A percentile compares a stretch with the other conserved stretches of the same genome.
Evolutionary conservation across 2,888 invertebrate species (phyloP).

Genomic region (Cantharis rustica): DNA sequence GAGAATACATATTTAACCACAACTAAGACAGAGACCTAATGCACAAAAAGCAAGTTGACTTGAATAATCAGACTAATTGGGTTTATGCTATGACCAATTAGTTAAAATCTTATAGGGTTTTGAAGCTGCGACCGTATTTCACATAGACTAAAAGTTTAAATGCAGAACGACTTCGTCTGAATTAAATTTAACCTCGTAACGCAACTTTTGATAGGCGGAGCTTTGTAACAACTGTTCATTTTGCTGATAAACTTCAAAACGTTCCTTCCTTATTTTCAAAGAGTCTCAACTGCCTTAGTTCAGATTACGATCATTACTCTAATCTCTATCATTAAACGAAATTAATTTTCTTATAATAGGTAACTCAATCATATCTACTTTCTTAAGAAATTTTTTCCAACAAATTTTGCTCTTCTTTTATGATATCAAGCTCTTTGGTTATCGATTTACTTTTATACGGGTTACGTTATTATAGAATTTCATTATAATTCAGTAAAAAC

Average conservation of each 20-base stretch:
- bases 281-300: slow-evolving; percentile 32
- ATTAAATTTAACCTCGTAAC: slow-evolving; percentile 42
- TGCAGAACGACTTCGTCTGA: slow-evolving; percentile 42
- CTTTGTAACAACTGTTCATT: slow-evolving; percentile 40
- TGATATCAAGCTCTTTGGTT: neutral
- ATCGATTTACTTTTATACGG: neutral
- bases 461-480: neutral
- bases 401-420: neutral
- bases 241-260: slow-evolving; percentile 40
- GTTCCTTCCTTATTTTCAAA: slow-evolving; percentile 37
- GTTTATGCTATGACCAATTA: slow-evolving; percentile 48
- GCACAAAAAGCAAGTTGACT: slow-evolving; percentile 24
- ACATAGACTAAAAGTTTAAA: slow-evolving; percentile 45
- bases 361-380: slow-evolving; percentile 15
- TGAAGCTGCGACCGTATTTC: slow-evolving; percentile 42
- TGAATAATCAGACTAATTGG: slow-evolving; percentile 45
- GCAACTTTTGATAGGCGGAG: slow-evolving; percentile 37
- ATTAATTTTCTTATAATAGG: slow-evolving; percentile 37
- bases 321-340: slow-evolving; percentile 38
- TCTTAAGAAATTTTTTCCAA: neutral
- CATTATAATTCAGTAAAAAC: neutral
- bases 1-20: slow-evolving; percentile 21
- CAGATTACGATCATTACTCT: slow-evolving; percentile 45
- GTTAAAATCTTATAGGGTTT: slow-evolving; percentile 44
- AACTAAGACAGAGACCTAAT: slow-evolving; percentile 25